Percentiles rank a stretch among this genome's conserved stretches.
Evolutionary conservation across 2,113 vertebrate species (phyloP).

Genomic region (Microtus montanus): DNA sequence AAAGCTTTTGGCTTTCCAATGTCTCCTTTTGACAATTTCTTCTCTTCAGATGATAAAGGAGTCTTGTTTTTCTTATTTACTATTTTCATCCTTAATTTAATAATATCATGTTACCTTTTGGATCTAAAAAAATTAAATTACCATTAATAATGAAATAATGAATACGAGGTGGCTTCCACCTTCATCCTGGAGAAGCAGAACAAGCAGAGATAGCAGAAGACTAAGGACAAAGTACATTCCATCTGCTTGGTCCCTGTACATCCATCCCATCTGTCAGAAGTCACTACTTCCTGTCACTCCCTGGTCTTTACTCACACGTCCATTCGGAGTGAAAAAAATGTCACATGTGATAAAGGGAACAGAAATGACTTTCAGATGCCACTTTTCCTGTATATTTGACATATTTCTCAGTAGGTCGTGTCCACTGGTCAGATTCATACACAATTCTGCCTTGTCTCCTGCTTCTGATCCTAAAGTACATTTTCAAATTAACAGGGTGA

Average conservation of each 20-base stretch:
- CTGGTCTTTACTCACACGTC: neutral
- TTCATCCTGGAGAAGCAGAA: neutral
- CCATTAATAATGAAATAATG: neutral
- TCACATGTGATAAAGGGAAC: neutral
- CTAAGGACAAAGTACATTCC: accelerated
- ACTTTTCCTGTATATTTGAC: neutral
- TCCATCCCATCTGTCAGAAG: neutral
- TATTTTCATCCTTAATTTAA: neutral
- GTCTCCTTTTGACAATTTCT: neutral
- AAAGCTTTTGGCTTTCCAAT: neutral
- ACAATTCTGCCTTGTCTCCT: neutral
- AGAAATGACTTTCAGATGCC: neutral
- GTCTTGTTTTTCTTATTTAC: neutral
- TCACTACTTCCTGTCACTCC: neutral
- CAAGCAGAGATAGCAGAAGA: neutral
- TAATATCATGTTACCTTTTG: neutral
- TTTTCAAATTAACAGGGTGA: neutral
- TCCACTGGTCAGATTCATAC: neutral
- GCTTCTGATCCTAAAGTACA: neutral
- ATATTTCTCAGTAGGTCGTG: neutral
- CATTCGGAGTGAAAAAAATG: neutral
- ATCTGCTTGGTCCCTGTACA: neutral
- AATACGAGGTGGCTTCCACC: neutral
- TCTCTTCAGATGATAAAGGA: neutral
- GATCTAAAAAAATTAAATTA: neutral